Evolutionary conservation across 2,113 vertebrate species (phyloP), one percentile per base, ranked within the genome.

Genomic region (Psilopogon haemacephalus): DNA sequence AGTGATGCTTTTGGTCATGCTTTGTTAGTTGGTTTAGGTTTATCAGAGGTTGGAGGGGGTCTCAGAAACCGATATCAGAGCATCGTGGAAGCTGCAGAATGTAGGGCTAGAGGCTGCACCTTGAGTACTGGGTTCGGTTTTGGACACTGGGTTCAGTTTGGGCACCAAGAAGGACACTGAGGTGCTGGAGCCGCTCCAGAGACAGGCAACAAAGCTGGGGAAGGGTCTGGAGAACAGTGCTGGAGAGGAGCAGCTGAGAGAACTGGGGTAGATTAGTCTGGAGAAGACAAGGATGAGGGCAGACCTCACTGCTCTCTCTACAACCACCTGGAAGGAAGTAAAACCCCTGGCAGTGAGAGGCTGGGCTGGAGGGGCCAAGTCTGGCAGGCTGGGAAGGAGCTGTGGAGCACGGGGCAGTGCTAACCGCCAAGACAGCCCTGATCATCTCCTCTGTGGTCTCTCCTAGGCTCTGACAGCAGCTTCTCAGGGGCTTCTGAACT

Each of bases 401-500:
- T 1, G 5, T 0, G 8, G 40, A 6, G 32, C 5, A 38, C 23
- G 4, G 35, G 8, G 75, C 38, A 5, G 28, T 8, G 90, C 72
- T 52, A 90, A 13, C 55, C 89, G 62, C 68, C 42, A 24, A 11
- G 23, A 64, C 15, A 54, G 55, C 72, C 33, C 83, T 74, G 3
- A 79, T 32, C 12, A 79, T 32, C 12, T 24, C 54, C 92, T 26
- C 87, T 5, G 37, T 48, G 59, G 15, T 96, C 79, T 94, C 90
- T 89, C 85, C 37, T 93, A 99, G 99, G 98, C 98, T 32, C 95
- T 99, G 76, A 98, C 98, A 38, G 98, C 98, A 6, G 97, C 98
- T 70, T 99, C 99, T 38, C 99, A 99, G 93, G 99, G 99, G 11
- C 97, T 99, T 60, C 97, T 99, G 84, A 99, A 99, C 98, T 98